Conservation (phyloP, 2,113 vertebrate species). For the Corydoras sp. region DNA sequence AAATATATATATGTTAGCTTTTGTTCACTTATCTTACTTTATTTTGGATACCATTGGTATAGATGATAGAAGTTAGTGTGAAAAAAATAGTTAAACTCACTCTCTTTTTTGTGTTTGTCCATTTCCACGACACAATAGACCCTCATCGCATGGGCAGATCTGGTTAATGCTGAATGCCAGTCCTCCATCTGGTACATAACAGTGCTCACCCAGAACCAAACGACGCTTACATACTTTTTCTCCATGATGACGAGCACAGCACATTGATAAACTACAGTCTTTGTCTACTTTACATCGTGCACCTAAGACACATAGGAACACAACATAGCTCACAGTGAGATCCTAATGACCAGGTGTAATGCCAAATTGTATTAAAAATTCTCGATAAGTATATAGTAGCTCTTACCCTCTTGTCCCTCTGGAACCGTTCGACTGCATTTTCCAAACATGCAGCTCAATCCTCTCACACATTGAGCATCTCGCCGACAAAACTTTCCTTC, state of each 20-base stretch:
- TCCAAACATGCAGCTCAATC: conserved; percentile 80
- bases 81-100: too few relatives aligned
- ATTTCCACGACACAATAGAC: conserved; percentile 67
- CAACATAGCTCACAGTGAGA: too few relatives aligned
- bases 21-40: neutral
- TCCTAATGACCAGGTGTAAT: too few relatives aligned
- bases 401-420: conserved; percentile 72
- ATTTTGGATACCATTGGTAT: too few relatives aligned
- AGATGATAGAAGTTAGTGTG: too few relatives aligned
- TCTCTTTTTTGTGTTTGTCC: conserved; percentile 48
- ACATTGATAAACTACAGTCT: conserved; percentile 67
- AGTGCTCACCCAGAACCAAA: conserved; percentile 60
- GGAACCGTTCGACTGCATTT: conserved; percentile 72
- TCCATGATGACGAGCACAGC: conserved; percentile 77
- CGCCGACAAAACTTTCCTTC: conserved; percentile 72
- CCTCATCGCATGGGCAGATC: conserved; percentile 76
- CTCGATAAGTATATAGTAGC: neutral
- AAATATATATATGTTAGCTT: neutral
- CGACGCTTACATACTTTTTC: conserved; percentile 76
- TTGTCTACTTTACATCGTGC: conserved; percentile 74
- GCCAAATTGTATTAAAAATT: too few relatives aligned
- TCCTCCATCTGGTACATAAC: conserved; percentile 75
- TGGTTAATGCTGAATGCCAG: conserved; percentile 84
- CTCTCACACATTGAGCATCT: conserved; percentile 72
- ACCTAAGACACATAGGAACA: conserved; percentile 48